Evolutionary conservation across 1,140 invertebrate genomes (phyloP), one percentile per base, ranked within the genome.

Genomic region (Paralvinella palmiformis): DNA sequence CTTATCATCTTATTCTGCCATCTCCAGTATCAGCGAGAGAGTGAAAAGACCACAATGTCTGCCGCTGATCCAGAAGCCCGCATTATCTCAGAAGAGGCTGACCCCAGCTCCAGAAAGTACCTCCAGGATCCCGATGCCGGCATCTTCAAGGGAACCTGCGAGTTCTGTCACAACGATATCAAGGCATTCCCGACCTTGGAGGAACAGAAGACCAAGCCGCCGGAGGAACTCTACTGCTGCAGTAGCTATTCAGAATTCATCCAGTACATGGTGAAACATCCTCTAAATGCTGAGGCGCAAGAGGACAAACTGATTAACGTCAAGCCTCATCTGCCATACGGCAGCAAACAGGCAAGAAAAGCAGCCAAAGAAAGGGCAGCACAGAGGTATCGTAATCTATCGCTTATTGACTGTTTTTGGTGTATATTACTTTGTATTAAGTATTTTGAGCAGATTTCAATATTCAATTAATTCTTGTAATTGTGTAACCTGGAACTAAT

Each of bases 161-260:
- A 80, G 62, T 81, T 80, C 66, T 81, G 79, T 68, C 65, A 65
- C 17, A 68, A 74, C 22, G 63, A 68, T 17, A 73, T 77, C 10
- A 72, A 75, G 59, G 72, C 73, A 10, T 80, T 78, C 66, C 77
- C 77, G 2, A 71, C 73, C 6, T 17, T 77, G 7, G 72, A 75
- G 31, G 70, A 77, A 32, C 75, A 79, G 61, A 59, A 72, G 44
- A 63, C 55, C 10, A 44, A 70, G 6, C 67, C 75, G 15, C 75
- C 76, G 35, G 71, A 77, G 17, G 65, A 71, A 36, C 60, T 81
- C 35, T 79, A 79, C 63, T 81, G 79, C 59, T 81, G 79, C 68
- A 73, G 74, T 35, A 69, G 74, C 4, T 81, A 79, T 59, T 62
- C 71, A 1, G 74, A 81, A 36, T 79, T 79, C 69, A 73, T 81